Conservation (phyloP, 1,140 invertebrate genomes). For the Drosophila sp. region DNA sequence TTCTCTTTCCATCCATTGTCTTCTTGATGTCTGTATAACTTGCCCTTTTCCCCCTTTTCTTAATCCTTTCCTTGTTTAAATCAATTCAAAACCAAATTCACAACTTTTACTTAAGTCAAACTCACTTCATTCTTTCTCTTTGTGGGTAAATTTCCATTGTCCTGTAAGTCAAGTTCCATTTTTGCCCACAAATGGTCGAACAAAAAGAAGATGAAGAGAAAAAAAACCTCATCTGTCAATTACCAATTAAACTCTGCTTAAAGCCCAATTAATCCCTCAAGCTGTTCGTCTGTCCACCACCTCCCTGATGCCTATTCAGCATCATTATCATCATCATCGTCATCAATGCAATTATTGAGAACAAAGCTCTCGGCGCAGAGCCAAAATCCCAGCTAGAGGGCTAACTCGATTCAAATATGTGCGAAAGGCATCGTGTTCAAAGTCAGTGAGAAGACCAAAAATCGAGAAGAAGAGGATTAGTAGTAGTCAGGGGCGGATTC, state of each 20-base stretch:
- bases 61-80: too few relatives aligned
- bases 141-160: constrained; percentile 2
- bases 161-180: neutral
- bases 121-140: constrained; percentile 29
- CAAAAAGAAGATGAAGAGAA: neutral
- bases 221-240: constrained; percentile 39
- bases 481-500: too few relatives aligned
- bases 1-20: too few relatives aligned
- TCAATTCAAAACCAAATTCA: neutral
- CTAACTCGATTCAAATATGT: constrained; percentile 37
- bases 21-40: too few relatives aligned
- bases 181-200: neutral
- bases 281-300: neutral
- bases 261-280: constrained; percentile 67
- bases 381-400: constrained; percentile 55
- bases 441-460: constrained; percentile 26
- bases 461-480: neutral
- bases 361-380: constrained; percentile 69
- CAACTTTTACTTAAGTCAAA: constrained; percentile 16
- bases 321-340: constrained; percentile 44
- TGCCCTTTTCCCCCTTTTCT: too few relatives aligned
- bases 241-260: constrained; percentile 78
- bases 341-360: constrained; percentile 80
- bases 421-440: constrained; percentile 32
- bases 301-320: neutral